Evolutionary conservation across 2,113 vertebrate genomes (phyloP).

Genomic region (Garra rufa): DNA sequence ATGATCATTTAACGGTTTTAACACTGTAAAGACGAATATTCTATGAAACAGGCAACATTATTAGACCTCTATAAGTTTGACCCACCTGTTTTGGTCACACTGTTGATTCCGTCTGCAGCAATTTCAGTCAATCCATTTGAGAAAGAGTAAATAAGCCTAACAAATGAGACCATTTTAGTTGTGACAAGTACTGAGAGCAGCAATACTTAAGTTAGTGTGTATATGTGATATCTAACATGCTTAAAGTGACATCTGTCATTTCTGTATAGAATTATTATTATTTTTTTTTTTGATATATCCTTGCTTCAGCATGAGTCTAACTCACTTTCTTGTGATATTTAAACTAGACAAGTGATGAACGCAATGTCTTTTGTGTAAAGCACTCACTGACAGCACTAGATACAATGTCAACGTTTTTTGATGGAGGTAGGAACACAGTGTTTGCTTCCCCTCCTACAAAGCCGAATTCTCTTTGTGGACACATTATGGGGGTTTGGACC

Average conservation of each 20-base stretch:
- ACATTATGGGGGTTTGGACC: slow-evolving; percentile 27
- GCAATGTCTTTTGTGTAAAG: slow-evolving; percentile 39
- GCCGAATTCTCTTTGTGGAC: slow-evolving; percentile 51
- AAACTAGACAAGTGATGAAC: slow-evolving; percentile 30
- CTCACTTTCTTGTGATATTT: slow-evolving; percentile 31
- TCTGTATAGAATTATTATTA: not conserved
- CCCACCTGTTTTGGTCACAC: not conserved
- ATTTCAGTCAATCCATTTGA: not conserved
- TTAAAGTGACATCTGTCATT: not conserved
- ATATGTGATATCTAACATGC: not conserved
- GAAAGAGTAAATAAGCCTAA: not conserved
- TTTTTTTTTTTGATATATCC: not conserved
- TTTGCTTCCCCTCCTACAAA: slow-evolving; percentile 41
- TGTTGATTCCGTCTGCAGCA: not conserved
- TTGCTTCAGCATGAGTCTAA: not conserved
- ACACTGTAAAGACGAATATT: not conserved
- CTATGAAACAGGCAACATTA: not conserved
- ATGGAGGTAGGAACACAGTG: slow-evolving; percentile 46
- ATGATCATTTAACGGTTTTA: not conserved
- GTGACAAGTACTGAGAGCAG: not conserved
- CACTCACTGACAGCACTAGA: slow-evolving; percentile 40
- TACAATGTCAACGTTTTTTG: slow-evolving; percentile 48
- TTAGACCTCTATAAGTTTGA: not conserved
- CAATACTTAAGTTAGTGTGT: not conserved
- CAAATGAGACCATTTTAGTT: not conserved